Conservation (phyloP, 1,140 invertebrate genomes). For the Himalopsyche phryganea region DNA sequence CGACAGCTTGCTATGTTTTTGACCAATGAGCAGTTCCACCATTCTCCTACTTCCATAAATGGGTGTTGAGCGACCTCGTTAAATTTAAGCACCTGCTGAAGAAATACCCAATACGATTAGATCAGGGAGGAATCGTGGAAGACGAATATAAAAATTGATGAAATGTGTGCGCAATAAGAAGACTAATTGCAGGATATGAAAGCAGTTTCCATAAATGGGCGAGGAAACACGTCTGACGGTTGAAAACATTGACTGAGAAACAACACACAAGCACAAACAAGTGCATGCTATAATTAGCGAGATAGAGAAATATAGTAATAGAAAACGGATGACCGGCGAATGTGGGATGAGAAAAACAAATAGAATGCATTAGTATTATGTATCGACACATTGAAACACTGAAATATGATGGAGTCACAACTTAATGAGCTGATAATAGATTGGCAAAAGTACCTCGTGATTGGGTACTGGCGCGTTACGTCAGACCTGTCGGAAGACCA, state of each 20-base stretch:
- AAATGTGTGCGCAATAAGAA: too few species aligned
- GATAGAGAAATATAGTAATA: not conserved
- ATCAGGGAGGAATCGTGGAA: too few species aligned
- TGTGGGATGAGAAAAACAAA: constrained; percentile 11
- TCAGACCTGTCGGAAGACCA: constrained; percentile 34
- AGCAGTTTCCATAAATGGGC: too few species aligned
- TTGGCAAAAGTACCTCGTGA: constrained; percentile 30
- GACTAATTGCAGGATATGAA: too few species aligned
- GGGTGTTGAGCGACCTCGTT: too few species aligned
- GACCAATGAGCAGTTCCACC: too few species aligned
- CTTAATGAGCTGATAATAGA: constrained; percentile 26
- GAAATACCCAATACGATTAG: too few species aligned
- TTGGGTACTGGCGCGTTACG: constrained; percentile 26
- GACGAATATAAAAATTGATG: too few species aligned
- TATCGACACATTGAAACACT: constrained; percentile 26
- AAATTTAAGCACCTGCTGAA: too few species aligned
- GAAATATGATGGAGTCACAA: constrained; percentile 17
- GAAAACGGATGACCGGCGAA: not conserved
- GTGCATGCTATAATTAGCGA: constrained; percentile 24
- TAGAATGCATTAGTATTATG: constrained; percentile 29
- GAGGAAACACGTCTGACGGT: not conserved
- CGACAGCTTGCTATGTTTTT: too few species aligned
- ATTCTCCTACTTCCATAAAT: too few species aligned
- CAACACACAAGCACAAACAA: constrained; percentile 19
- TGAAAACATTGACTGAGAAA: not conserved